Evolutionary conservation across 2,888 invertebrate genomes (phyloP), one percentile per base, ranked within the genome.

Genomic region (Mamestra brassicae): DNA sequence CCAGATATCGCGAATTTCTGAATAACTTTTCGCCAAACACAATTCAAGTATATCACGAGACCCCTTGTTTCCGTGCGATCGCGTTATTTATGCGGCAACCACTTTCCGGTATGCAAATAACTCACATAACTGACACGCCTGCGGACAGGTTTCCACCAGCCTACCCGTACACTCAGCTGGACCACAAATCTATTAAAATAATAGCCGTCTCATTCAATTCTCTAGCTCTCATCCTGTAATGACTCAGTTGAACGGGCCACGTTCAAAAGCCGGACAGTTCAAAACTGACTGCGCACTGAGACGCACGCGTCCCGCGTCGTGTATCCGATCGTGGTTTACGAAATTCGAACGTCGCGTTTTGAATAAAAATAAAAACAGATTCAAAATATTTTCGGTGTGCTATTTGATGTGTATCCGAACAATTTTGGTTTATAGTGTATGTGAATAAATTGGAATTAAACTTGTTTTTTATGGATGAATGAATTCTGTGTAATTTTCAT

Each of bases 161-260:
- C 47, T 64, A 50, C 55, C 75, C 74, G 75, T 76, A 71, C 66
- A 75, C 74, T 71, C 83, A 80, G 65, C 72, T 87, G 80, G 78
- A 85, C 73, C 77, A 84, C 84, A 87, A 78, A 87, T 87, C 85
- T 85, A 87, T 85, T 86, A 87, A 82, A 84, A 87, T 84, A 86
- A 85, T 78, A 78, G 76, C 86, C 64, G 69, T 82, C 87, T 87
- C 84, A 85, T 87, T 85, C 86, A 87, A 87, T 84, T 79, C 85
- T 76, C 86, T 54, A 77, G 77, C 58, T 72, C 82, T 78, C 84
- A 76, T 87, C 81, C 83, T 85, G 76, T 85, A 85, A 83, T 83
- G 81, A 83, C 73, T 87, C 76, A 61, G 86, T 83, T 76, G 76
- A 64, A 81, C 64, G 80, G 69, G 67, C 72, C 66, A 58, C 68